Evolutionary conservation across 2,113 vertebrate genomes (phyloP), one percentile per base, ranked within the genome.

Genomic region (Sterrhoptilus dennistouni): DNA sequence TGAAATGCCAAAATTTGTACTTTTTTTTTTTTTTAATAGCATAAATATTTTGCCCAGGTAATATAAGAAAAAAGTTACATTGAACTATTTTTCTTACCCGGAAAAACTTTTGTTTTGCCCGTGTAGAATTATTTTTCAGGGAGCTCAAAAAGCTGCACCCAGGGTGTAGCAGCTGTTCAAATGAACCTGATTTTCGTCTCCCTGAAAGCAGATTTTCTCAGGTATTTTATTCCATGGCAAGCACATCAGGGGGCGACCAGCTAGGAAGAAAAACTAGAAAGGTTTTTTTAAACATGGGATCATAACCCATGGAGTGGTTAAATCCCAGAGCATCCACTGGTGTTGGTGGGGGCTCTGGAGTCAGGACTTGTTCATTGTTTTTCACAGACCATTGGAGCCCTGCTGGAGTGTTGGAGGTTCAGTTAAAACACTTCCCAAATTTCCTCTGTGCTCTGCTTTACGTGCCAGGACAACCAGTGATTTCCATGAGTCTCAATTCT

Each of bases 1-100:
- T 0, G 0, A 79, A 72, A 53, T 16, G 18, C 24, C 18, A 45
- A 66, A 56, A 7, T 45, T 13, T n/a, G 14, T 65, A 50, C 5
- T 38, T 38, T 38, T 38, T 38, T 38, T 11, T 38, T 38, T 38
- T 38, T 38, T 38, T 38, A 38, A 38, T 38, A 11, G 3, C 5
- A 21, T 9, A 36, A 28, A 35, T 5, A 42, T 35, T 60, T 88
- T 63, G n/a, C 47, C 33, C 29, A 54, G 7, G 3, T 60, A 47
- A 38, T 27, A 42, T 9, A 61, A 6, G 7, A 23, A 68, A 38
- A 70, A 80, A 54, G 12, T 6, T 22, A 1, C 7, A 54, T 71
- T 53, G 53, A 22, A 52, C 4, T 15, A 4, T 45, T 61, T 90
- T 27, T 18, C 12, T 9, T 24, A 23, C 17, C 9, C 52, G 81